phyloP scores from a whole-genome alignment of 1,140 invertebrate species.

The Acromyrmex charruanus region DNA sequence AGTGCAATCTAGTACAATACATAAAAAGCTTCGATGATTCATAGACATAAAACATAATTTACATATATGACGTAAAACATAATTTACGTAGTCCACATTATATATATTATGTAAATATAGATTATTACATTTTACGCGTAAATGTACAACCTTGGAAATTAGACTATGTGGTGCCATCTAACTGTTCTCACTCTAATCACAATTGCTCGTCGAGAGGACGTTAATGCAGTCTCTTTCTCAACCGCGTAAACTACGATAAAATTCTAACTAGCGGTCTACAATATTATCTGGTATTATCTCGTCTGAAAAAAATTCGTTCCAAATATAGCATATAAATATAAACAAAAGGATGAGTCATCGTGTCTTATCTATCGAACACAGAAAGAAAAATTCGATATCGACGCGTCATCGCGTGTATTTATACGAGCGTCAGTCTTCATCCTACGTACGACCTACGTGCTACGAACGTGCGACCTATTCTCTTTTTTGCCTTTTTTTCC shows the following conservation, averaged over 20 bases:
- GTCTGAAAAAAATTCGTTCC: background rate
- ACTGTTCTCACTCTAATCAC: background rate
- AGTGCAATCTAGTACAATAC: no score
- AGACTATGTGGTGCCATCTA: background rate
- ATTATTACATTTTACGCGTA: no score
- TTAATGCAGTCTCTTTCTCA: background rate
- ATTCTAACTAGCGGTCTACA: no score
- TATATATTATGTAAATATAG: no score
- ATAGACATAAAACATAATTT: no score
- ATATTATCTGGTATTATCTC: background rate
- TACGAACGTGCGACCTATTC: no score
- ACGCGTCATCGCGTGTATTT: background rate
- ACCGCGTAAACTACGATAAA: background rate
- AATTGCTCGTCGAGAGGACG: background rate
- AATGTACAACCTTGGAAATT: no score
- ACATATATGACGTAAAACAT: no score
- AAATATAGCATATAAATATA: slow-evolving; percentile 2
- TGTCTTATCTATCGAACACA: slow-evolving; percentile 2
- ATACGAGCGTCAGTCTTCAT: background rate
- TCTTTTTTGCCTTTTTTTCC: background rate
- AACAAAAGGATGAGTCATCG: background rate
- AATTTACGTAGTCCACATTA: no score
- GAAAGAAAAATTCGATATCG: background rate
- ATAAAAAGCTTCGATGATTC: no score
- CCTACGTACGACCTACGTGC: background rate